Evolutionary conservation across 2,888 invertebrate species (phyloP).

Genomic region (Sinodicranocentrus sp.): DNA sequence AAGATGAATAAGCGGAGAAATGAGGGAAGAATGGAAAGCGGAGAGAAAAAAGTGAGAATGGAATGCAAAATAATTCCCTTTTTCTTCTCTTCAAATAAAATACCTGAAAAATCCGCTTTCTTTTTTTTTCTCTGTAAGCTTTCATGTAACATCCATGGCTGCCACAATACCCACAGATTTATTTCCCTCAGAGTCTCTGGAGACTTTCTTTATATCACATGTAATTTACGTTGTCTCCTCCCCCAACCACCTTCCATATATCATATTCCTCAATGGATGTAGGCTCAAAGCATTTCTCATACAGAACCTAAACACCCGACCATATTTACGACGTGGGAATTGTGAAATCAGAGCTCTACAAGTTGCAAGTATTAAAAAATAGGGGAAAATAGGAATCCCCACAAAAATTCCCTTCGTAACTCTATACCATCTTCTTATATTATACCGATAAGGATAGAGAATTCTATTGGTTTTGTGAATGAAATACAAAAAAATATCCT

Average conservation of each 20-base stretch:
- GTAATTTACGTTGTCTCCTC: no score
- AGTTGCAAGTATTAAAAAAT: slow-evolving; percentile 29
- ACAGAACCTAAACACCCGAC: no score
- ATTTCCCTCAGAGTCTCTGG: no score
- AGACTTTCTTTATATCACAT: no score
- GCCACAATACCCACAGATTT: no score
- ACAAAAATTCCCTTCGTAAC: neutral
- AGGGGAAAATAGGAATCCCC: neutral
- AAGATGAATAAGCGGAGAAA: slow-evolving; percentile 49
- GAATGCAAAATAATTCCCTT: slow-evolving; percentile 39
- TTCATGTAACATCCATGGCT: no score
- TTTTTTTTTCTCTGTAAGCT: no score
- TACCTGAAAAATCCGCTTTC: slow-evolving; percentile 61
- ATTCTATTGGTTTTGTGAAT: neutral
- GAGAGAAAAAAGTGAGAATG: slow-evolving; percentile 38
- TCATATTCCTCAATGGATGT: no score
- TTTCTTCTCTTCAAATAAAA: slow-evolving; percentile 25
- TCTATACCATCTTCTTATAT: neutral
- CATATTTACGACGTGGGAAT: no score
- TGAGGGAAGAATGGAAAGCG: slow-evolving; percentile 50
- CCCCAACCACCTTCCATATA: no score
- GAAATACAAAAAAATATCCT: neutral
- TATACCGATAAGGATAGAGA: neutral
- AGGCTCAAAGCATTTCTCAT: no score
- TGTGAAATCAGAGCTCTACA: slow-evolving; percentile 1